Base-by-base conservation (phyloP, 2,888 invertebrate species). In the Orthosia incerta region DNA sequence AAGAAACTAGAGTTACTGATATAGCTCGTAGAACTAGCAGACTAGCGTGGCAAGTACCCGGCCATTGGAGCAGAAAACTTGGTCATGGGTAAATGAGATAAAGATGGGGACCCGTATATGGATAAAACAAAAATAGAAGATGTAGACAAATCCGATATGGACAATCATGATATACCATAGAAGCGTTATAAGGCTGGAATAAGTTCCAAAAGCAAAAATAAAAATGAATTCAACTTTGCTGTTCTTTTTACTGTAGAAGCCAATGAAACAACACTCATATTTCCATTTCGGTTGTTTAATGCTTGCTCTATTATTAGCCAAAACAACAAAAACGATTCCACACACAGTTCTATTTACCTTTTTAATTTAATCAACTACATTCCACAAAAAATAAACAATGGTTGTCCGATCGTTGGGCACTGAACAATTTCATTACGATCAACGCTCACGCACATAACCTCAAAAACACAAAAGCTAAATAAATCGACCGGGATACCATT, bases 401-500 rank as follows among this genome's bases (percentile, higher is more conserved):
- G 74, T 53, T 56, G 76, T 69, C 80, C 70, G 78, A 86, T 85
- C 70, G 74, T 71, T 84, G 80, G 80, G 81, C 83, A 86, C 80
- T 84, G 84, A 82, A 86, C 86, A 82, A 82, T 88, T 84, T 82
- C 76, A 82, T 86, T 84, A 86, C 74, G 83, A 86, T 80, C 84
- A 79, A 81, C 81, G 88, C 87, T 86, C 88, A 84, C 85, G 86
- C 86, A 89, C 87, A 79, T 86, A 85, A 82, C 86, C 80, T 86
- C 84, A 74, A 85, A 84, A 86, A 85, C 90, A 83, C 87, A 86
- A 90, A 88, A 91, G 89, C 91, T 89, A 92, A 93, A 94, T 92
- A 93, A 93, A 94, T 94, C 92, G 93, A 93, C 92, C 91, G 85
- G 89, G 87, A 89, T 90, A 92, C 92, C 89, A 95, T 94, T 93